A percentile compares a stretch with the other conserved stretches of the same genome.
Conservation (phyloP, 1,140 invertebrate species). For the Drosophila lacertosa region DNA sequence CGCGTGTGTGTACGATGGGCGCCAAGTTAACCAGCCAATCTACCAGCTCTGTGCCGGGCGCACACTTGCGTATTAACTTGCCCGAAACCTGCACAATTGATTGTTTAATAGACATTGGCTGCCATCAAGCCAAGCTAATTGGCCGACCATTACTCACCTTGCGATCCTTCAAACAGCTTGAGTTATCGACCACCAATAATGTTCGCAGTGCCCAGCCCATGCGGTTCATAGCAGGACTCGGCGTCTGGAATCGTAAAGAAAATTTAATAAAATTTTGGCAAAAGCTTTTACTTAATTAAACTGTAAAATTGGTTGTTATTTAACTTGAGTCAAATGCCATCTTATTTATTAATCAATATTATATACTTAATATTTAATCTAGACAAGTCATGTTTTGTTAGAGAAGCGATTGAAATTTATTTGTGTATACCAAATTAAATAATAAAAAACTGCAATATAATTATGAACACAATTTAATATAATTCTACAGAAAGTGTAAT, state of each 20-base stretch:
- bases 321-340: no score
- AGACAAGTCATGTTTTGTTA: no score
- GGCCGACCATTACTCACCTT: constrained; percentile 66
- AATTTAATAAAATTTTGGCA: constrained; percentile 17
- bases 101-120: constrained; percentile 26
- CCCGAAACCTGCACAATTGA: constrained; percentile 84
- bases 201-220: constrained; percentile 90
- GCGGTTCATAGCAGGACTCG: constrained; percentile 87
- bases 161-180: constrained; percentile 87
- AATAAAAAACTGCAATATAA: no score
- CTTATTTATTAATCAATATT: no score
- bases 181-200: constrained; percentile 87
- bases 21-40: constrained; percentile 89
- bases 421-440: no score
- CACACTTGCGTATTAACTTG: constrained; percentile 86
- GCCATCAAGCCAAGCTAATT: constrained; percentile 11
- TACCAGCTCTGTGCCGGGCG: constrained; percentile 89
- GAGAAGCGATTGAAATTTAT: no score
- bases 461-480: no score
- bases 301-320: no score
- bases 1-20: constrained; percentile 86
- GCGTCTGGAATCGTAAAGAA: constrained; percentile 82
- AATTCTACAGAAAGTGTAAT: no score
- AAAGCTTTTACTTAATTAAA: no score
- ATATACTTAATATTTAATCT: no score